Conservation (phyloP, 35 echinoderm and acorn worm species). For the Lytechinus pictus region DNA sequence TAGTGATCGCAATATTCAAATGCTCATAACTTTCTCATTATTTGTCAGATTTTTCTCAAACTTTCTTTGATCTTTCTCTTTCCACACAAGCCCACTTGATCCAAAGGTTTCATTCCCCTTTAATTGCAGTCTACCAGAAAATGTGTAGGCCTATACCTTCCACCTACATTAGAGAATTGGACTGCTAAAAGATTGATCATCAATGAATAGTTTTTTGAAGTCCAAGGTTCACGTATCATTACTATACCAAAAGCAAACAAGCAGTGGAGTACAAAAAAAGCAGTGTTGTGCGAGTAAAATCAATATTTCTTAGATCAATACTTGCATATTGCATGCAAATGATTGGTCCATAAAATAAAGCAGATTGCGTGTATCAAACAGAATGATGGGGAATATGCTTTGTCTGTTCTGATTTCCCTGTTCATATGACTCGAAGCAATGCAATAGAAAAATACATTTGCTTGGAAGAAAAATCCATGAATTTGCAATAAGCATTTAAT, state of each 20-base stretch:
- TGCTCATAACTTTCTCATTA: no score
- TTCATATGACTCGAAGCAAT: background rate
- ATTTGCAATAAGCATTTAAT: no score
- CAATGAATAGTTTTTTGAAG: background rate
- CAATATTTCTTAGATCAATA: conserved; percentile 14
- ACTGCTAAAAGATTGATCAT: no score
- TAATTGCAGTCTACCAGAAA: no score
- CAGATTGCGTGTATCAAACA: background rate
- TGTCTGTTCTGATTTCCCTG: background rate
- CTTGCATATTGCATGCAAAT: background rate
- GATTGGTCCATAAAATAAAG: background rate
- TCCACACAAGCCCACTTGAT: background rate
- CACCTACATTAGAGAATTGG: no score
- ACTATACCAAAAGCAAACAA: background rate
- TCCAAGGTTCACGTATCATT: conserved; percentile 1
- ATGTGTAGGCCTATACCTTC: no score
- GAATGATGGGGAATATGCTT: background rate
- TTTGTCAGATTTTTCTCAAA: background rate
- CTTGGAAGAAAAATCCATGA: no score
- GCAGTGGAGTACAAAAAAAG: background rate
- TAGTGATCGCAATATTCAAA: no score
- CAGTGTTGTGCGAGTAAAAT: background rate
- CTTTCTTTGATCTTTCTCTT: background rate
- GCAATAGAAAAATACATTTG: background rate
- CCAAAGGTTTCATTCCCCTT: no score